Conservation (phyloP, 2,888 invertebrate genomes). For the Dorcus hopei region DNA sequence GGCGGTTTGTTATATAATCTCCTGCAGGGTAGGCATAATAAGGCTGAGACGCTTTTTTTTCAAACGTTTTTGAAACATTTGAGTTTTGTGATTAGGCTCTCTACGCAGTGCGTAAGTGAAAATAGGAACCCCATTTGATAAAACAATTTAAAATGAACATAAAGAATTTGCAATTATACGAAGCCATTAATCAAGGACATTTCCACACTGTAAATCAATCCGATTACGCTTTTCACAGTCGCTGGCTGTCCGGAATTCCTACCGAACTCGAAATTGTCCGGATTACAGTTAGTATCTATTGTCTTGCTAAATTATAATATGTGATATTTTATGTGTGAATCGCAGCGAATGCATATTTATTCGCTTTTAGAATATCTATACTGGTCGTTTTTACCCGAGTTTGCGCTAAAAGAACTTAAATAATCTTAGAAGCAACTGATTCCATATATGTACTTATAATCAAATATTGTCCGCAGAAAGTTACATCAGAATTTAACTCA, state of each 20-base stretch:
- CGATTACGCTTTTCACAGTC: conserved; percentile 46
- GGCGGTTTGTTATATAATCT: conserved; percentile 19
- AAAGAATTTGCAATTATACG: conserved; percentile 49
- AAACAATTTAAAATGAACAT: conserved; percentile 34
- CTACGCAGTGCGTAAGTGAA: neutral
- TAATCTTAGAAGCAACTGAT: no score
- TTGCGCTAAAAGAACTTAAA: no score
- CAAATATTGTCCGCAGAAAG: no score
- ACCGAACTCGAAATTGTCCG: conserved; percentile 24
- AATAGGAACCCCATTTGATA: conserved; percentile 5
- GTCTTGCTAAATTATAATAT: conserved; percentile 29
- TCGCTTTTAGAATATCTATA: no score
- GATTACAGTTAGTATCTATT: conserved; percentile 37
- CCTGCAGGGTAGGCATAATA: conserved; percentile 18
- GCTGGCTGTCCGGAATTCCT: conserved; percentile 42
- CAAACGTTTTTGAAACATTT: conserved; percentile 7
- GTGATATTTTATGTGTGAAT: conserved; percentile 5
- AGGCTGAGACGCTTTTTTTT: conserved; percentile 9
- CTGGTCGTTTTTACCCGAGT: no score
- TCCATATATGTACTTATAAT: no score
- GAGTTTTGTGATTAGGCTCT: conserved; percentile 1
- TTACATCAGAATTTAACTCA: no score
- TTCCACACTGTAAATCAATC: conserved; percentile 48
- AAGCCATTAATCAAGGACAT: conserved; percentile 45
- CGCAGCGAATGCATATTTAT: neutral